Conservation (phyloP, 2,113 vertebrate species). For the Oenanthe oenanthe region DNA sequence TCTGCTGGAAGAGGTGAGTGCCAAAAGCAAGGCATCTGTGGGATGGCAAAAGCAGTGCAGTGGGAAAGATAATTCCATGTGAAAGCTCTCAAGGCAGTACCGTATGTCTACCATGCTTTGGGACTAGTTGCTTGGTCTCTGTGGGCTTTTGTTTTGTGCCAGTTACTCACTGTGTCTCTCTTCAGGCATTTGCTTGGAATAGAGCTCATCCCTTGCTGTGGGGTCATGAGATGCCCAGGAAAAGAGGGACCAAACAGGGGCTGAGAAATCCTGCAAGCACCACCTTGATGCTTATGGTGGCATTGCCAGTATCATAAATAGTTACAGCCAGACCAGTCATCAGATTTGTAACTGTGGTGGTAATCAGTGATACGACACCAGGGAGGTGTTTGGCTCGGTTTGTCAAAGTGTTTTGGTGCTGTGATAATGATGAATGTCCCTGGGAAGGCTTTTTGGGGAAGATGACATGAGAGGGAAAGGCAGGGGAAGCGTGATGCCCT, state of each 20-base stretch:
- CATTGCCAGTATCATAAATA: neutral
- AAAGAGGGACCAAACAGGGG: neutral
- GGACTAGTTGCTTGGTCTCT: neutral
- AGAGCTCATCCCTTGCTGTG: neutral
- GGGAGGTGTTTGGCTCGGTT: neutral
- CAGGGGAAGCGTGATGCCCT: neutral
- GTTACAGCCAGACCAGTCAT: neutral
- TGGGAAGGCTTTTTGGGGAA: neutral
- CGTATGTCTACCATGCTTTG: neutral
- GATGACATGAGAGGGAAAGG: neutral
- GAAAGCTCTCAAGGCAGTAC: neutral
- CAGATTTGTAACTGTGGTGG: neutral
- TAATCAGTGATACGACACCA: neutral
- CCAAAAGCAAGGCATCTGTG: neutral
- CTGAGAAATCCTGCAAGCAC: neutral
- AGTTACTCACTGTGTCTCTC: neutral
- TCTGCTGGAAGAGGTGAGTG: neutral
- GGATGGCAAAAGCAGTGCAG: neutral
- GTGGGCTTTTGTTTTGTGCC: neutral
- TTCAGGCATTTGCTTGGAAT: neutral
- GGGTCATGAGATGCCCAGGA: neutral
- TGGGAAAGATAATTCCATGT: neutral
- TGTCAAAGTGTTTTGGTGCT: neutral
- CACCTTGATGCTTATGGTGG: neutral
- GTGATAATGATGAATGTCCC: neutral